Conservation (phyloP, 2,797 vertebrate species). For the Catostomus latipinnis region DNA sequence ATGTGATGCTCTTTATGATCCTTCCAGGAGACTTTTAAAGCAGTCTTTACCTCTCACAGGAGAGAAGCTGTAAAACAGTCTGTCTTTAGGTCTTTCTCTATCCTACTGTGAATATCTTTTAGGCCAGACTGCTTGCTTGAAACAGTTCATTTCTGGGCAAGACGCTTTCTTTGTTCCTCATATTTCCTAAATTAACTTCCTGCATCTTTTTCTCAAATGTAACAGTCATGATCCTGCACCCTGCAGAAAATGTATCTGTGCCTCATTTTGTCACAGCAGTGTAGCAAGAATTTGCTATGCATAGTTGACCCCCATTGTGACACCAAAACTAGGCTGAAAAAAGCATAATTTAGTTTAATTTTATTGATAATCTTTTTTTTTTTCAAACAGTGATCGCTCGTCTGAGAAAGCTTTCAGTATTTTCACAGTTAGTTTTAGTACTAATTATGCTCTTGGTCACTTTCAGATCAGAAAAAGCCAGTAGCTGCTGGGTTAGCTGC, state of each 20-base stretch:
- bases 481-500: constrained; percentile 71
- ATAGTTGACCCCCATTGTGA: constrained; percentile 1
- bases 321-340: neutral
- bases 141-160: constrained; percentile 34
- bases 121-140: neutral
- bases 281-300: neutral
- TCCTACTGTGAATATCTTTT: neutral
- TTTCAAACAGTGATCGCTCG: neutral
- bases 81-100: neutral
- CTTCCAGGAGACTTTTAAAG: constrained; percentile 13
- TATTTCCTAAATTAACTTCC: constrained; percentile 7
- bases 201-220: neutral
- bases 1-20: constrained; percentile 10
- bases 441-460: constrained; percentile 40
- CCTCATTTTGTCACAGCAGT: constrained; percentile 24
- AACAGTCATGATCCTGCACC: constrained; percentile 9
- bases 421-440: neutral
- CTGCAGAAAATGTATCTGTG: constrained; percentile 13
- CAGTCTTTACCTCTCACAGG: neutral
- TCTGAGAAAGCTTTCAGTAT: neutral
- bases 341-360: neutral
- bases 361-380: neutral
- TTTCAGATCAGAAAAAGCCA: constrained; percentile 77
- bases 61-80: constrained; percentile 8
- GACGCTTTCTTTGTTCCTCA: neutral